phyloP scores from a whole-genome alignment of 2,113 vertebrate genomes.

The human region GRCh38 chr17:79486001-79486500 shows the following conservation, averaged over 20 bases:
- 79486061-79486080: rapidly evolving
- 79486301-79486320: rapidly evolving
- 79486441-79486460: rapidly evolving
- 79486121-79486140: background rate
- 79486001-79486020: rapidly evolving
- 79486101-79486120: slow-evolving; percentile 17
- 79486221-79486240: too few species aligned
- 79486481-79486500: background rate
- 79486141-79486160: background rate
- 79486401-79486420: background rate
- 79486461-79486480: background rate
- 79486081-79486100: rapidly evolving
- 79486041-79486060: background rate
- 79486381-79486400: rapidly evolving
- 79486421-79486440: background rate
- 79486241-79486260: too few species aligned
- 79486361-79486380: background rate
- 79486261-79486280: background rate
- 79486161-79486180: background rate
- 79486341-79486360: background rate
- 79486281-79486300: too few species aligned
- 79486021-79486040: background rate
- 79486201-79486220: too few species aligned
- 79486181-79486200: rapidly evolving
- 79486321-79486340: background rate